Evolutionary conservation across 2,888 invertebrate genomes (phyloP).

Genomic region (Noctua janthina): DNA sequence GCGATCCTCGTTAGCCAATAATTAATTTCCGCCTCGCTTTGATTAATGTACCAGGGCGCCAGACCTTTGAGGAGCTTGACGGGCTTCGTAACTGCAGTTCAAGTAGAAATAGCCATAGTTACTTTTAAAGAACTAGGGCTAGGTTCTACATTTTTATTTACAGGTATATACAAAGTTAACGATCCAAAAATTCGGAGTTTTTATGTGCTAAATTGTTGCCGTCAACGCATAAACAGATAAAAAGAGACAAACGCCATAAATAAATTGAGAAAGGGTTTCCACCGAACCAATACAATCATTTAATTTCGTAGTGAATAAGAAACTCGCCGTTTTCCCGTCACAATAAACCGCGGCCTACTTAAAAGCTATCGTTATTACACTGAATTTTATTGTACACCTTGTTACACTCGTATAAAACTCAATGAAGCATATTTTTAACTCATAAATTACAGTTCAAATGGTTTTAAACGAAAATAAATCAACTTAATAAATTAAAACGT

Average conservation of each 20-base stretch:
- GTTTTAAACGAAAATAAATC: neutral
- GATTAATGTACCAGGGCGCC: constrained; percentile 34
- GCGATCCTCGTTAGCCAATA: constrained; percentile 50
- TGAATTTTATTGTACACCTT: constrained; percentile 38
- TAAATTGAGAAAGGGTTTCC: constrained; percentile 32
- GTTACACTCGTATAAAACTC: constrained; percentile 43
- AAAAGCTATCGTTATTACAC: constrained; percentile 56
- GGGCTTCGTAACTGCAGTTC: constrained; percentile 14
- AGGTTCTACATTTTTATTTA: constrained; percentile 21
- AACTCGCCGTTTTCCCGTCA: constrained; percentile 29
- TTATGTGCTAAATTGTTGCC: neutral
- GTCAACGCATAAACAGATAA: constrained; percentile 7
- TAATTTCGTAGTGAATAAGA: constrained; percentile 46
- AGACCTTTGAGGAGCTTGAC: constrained; percentile 18
- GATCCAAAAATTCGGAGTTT: neutral
- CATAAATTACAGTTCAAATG: constrained; percentile 5
- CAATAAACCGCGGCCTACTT: constrained; percentile 42
- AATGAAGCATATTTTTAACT: constrained; percentile 30
- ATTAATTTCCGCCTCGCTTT: constrained; percentile 54
- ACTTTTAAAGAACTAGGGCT: neutral
- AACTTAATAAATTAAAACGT: constrained; percentile 13
- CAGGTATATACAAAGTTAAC: neutral
- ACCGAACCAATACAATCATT: constrained; percentile 39
- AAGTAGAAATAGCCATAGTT: neutral
- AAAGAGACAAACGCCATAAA: constrained; percentile 13